Percentiles rank a stretch among this genome's conserved stretches.
Evolutionary conservation across 1,140 invertebrate genomes (phyloP).

Genomic region (Lucilia cuprina): DNA sequence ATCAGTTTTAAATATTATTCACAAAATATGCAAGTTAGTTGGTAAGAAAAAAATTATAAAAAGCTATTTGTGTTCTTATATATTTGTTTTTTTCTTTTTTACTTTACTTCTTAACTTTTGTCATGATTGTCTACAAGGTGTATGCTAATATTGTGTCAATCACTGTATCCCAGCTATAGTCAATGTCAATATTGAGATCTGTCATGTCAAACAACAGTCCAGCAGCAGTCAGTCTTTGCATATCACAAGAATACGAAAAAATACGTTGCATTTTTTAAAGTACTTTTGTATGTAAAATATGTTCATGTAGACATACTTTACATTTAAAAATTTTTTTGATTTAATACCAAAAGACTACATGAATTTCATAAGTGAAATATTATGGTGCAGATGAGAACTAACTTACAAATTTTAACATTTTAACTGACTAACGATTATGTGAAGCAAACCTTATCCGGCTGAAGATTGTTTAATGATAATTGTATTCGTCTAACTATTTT

Average conservation of each 20-base stretch:
- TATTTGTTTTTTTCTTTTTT: not conserved
- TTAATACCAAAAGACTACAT: not conserved
- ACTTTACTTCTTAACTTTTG: not conserved
- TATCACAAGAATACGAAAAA: not conserved
- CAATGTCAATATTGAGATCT: constrained; percentile 30
- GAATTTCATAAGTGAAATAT: not conserved
- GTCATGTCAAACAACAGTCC: constrained; percentile 23
- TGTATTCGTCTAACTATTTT: no score
- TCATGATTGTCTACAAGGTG: constrained; percentile 20
- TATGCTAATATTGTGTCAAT: constrained; percentile 35
- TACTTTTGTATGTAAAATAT: constrained; percentile 3
- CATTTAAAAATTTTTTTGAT: not conserved
- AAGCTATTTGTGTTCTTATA: not conserved
- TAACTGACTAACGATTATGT: not conserved
- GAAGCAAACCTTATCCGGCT: no score
- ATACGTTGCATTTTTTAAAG: not conserved
- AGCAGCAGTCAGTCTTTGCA: constrained; percentile 29
- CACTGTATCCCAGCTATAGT: constrained; percentile 8
- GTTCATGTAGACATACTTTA: not conserved
- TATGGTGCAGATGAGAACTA: not conserved
- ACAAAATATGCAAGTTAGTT: not conserved
- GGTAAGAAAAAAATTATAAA: no score
- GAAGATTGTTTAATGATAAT: no score
- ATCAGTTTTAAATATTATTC: constrained; percentile 16
- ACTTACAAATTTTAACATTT: not conserved